phyloP scores from a whole-genome alignment of 1,140 invertebrate genomes.

The Calephelis nemesis region DNA sequence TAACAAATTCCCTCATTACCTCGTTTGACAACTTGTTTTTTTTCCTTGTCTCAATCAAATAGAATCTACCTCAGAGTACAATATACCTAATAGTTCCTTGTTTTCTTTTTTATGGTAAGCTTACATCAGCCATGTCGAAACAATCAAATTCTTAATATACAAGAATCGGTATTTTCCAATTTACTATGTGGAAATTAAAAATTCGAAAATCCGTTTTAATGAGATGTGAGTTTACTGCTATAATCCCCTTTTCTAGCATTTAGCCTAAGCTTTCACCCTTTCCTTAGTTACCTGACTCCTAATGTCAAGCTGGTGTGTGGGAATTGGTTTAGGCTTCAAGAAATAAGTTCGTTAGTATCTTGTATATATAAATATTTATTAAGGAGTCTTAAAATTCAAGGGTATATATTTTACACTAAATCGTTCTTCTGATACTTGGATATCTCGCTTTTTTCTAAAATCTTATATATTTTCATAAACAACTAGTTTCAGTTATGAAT shows the following conservation, averaged over 20 bases:
- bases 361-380: constrained; percentile 1
- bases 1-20: constrained; percentile 73
- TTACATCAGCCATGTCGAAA: too few species aligned
- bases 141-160: too few species aligned
- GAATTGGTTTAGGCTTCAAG: constrained; percentile 3
- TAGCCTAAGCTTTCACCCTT: not conserved
- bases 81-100: not conserved
- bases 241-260: not conserved
- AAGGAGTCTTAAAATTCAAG: constrained; percentile 2
- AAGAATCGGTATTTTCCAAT: too few species aligned
- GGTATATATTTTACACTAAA: constrained; percentile 5
- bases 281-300: constrained; percentile 10
- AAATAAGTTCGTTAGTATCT: constrained; percentile 7
- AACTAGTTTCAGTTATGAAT: too few species aligned
- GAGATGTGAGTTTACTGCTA: too few species aligned
- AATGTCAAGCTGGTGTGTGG: constrained; percentile 6
- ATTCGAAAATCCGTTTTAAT: too few species aligned
- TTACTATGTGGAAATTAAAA: too few species aligned
- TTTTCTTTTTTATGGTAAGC: not conserved
- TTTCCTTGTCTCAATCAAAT: not conserved
- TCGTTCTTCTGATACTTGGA: not conserved
- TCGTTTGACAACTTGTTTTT: constrained; percentile 55
- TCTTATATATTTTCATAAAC: too few species aligned
- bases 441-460: too few species aligned
- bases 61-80: constrained; percentile 4